Base-by-base conservation (phyloP, 2,888 invertebrate genomes). In the Poecilobothrus nobilitatus region DNA sequence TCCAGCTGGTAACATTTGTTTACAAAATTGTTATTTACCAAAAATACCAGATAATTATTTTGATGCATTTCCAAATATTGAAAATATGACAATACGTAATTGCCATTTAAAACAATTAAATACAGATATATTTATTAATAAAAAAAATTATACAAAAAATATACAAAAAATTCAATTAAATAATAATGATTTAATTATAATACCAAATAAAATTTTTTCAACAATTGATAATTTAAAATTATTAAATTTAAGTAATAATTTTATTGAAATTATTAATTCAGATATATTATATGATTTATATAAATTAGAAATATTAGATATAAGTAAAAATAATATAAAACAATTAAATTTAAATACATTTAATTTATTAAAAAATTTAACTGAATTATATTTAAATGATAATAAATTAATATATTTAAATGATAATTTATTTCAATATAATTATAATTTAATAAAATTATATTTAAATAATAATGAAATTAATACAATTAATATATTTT, bases 1-100 rank as follows among this genome's bases (percentile, higher is more conserved):
- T 65, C n/a, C 20, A 37, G 15, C 7, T 65, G 65, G 18, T 37
- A 65, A 65, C 34, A 65, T 65, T 9, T 65, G 37, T 12, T 65
- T 65, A n/a, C 65, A 37, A 65, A 65, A 65, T 20, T 65, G 65
- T 65, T n/a, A 65, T 63, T 63, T 65, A 20, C 65, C 65, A 65
- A 34, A 3, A 20, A 20, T 65, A 65, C 65, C 65, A 20, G 33
- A n/a, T 18, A 65, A 65, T 65, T 65, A 65, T 65, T 65, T 65
- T 37, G 20, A 34, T 20, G 65, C 65, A 65, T 65, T 65, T 65
- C 65, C 65, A 37, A 34, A 20, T 34, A 20, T 65, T 34, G 65
- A 20, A 34, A 65, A 65, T 65, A 65, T 65, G 65, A 65, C 65
- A n/a, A 65, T 65, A 37, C 6, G 65, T 20, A 10, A 37, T 34